Evolutionary conservation across 2,113 vertebrate genomes (phyloP).

Genomic region (Myotis lucifugus): DNA sequence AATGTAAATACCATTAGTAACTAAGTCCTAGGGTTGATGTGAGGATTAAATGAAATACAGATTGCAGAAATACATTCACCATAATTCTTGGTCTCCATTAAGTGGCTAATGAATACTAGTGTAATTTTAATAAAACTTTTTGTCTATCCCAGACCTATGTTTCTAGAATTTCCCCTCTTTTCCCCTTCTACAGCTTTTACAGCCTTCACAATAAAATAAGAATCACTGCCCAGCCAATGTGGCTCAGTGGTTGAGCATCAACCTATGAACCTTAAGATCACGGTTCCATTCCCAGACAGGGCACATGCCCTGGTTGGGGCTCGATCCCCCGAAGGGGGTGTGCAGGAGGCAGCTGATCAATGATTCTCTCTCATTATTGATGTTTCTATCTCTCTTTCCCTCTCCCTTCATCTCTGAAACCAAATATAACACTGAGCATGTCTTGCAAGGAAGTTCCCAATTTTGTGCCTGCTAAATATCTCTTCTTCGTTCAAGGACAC

Average conservation of each 20-base stretch:
- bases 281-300: too few species aligned
- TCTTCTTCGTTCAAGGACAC: background rate
- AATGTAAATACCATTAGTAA: background rate
- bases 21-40: background rate
- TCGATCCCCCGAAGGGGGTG: too few species aligned
- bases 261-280: too few species aligned
- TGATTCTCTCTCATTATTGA: too few species aligned
- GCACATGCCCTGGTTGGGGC: too few species aligned
- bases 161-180: background rate
- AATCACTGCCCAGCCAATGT: too few species aligned
- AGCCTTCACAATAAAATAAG: background rate
- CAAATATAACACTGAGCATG: background rate
- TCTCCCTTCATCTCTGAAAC: too few species aligned
- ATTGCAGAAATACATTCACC: background rate
- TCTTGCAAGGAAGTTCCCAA: slow-evolving; percentile 1
- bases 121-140: background rate
- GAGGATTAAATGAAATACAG: background rate
- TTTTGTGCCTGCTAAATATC: background rate
- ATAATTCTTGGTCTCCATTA: background rate
- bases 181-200: background rate
- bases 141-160: background rate
- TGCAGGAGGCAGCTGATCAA: too few species aligned
- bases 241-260: too few species aligned
- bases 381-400: too few species aligned
- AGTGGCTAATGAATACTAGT: background rate